Conservation (phyloP, 1,140 invertebrate species). For the Dendrolimus punctatus region DNA sequence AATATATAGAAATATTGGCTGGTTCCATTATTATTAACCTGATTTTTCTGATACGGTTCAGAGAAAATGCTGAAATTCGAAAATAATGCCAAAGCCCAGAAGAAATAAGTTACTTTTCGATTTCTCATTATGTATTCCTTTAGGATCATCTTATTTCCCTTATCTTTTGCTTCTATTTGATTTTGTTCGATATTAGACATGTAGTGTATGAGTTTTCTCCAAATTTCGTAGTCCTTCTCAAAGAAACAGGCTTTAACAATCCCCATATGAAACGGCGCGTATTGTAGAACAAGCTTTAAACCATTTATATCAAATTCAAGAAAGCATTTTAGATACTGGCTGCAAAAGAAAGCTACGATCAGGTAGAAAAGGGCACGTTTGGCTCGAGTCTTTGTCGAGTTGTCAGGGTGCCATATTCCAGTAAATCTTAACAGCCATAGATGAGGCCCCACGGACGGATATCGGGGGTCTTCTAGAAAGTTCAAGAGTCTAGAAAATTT, state of each 20-base stretch:
- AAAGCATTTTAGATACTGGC: constrained; percentile 34
- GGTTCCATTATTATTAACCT: constrained; percentile 23
- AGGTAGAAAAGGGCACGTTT: constrained; percentile 28
- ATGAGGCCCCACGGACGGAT: constrained; percentile 36
- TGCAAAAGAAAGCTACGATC: constrained; percentile 29
- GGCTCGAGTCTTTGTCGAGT: constrained; percentile 11
- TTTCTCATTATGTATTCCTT: constrained; percentile 24
- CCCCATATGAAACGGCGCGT: constrained; percentile 37
- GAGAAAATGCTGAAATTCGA: constrained; percentile 34
- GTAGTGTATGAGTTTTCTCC: constrained; percentile 28
- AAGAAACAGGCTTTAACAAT: constrained; percentile 33
- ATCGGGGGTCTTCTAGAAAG: constrained; percentile 21
- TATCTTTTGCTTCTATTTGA: constrained; percentile 19
- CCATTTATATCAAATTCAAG: constrained; percentile 18
- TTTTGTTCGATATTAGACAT: constrained; percentile 24
- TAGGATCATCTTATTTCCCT: constrained; percentile 14
- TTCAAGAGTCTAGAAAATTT: constrained; percentile 6
- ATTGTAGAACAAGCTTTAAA: constrained; percentile 32
- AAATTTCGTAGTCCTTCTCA: constrained; percentile 25
- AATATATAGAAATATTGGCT: constrained; percentile 31
- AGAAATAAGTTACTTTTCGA: constrained; percentile 31
- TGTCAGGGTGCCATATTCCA: constrained; percentile 32
- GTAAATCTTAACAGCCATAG: constrained; percentile 21
- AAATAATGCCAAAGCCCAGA: constrained; percentile 30
- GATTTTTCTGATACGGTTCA: constrained; percentile 34